Evolutionary conservation across 2,888 invertebrate species (phyloP).

Genomic region (Hirtodrosophila cameraria): DNA sequence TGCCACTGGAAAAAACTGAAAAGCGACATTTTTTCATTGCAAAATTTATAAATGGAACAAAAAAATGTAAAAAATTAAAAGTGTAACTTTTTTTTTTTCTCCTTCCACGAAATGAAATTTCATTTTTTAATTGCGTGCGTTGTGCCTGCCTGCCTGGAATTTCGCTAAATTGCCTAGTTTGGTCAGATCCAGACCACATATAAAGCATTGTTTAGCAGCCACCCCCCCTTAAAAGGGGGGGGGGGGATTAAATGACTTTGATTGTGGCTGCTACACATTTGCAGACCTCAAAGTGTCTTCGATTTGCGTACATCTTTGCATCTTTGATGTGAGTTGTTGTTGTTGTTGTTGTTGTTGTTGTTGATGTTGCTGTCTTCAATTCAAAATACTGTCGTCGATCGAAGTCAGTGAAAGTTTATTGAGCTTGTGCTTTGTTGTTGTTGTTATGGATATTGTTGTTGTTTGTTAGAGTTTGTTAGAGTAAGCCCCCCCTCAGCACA

Average conservation of each 20-base stretch:
- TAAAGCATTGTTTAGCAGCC: too few species aligned
- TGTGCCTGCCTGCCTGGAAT: conserved; percentile 32
- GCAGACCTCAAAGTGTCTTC: conserved; percentile 16
- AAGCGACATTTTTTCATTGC: conserved; percentile 47
- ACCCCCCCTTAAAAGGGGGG: too few species aligned
- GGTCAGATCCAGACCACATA: conserved; percentile 8
- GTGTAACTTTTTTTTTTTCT: conserved; percentile 34
- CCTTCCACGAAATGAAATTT: conserved; percentile 61
- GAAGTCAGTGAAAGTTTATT: conserved; percentile 78
- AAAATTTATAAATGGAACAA: conserved; percentile 46
- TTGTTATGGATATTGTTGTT: too few species aligned
- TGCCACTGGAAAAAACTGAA: conserved; percentile 42
- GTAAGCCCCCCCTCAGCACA: background rate
- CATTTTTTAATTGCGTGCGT: conserved; percentile 70
- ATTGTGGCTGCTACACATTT: conserved; percentile 8
- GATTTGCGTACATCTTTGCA: conserved; percentile 40
- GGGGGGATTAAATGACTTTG: conserved; percentile 29
- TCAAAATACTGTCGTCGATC: conserved; percentile 51
- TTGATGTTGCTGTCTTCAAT: conserved; percentile 40
- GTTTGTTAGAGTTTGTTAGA: conserved; percentile 16
- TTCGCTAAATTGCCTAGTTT: conserved; percentile 36
- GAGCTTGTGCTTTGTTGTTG: too few species aligned
- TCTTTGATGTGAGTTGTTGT: too few species aligned
- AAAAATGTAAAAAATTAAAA: conserved; percentile 45
- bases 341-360: conserved; percentile 20